Percentiles rank a stretch among this genome's conserved stretches.
These are phyloP conservation scores for Aphelinus atriplicis DNA, from an alignment of 1,140 invertebrate species.

Conservation along the genomic window DNA sequence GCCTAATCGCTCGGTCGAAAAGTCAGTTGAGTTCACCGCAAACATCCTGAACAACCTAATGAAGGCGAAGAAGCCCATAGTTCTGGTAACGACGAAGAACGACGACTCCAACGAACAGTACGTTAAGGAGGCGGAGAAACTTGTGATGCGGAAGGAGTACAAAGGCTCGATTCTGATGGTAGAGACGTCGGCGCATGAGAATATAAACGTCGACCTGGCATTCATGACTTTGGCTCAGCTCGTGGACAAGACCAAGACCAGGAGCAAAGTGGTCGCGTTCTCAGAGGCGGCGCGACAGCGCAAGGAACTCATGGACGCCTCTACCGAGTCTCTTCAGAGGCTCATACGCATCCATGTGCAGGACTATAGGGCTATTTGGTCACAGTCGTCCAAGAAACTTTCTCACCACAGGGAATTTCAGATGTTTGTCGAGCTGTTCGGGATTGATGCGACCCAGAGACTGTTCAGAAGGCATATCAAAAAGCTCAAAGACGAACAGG, in stretches of 20 bases:
- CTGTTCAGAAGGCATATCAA: constrained; percentile 85
- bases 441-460: constrained; percentile 83
- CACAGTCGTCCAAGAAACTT: constrained; percentile 85
- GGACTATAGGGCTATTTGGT: constrained; percentile 89
- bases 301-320: constrained; percentile 88
- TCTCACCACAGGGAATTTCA: constrained; percentile 88
- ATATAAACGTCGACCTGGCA: constrained; percentile 95
- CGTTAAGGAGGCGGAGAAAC: constrained; percentile 87
- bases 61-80: constrained; percentile 94
- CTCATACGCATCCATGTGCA: constrained; percentile 84
- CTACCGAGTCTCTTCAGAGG: constrained; percentile 87
- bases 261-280: constrained; percentile 79
- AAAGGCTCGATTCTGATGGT: constrained; percentile 88
- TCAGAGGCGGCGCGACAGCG: constrained; percentile 85
- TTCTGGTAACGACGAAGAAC: constrained; percentile 96
- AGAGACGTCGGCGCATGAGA: constrained; percentile 96
- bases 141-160: constrained; percentile 91
- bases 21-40: constrained; percentile 85
- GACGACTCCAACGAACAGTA: constrained; percentile 91
- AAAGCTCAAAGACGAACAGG: constrained; percentile 86
- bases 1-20: constrained; percentile 88
- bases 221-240: constrained; percentile 93
- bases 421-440: constrained; percentile 92
- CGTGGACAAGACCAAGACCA: constrained; percentile 81
- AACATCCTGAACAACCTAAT: constrained; percentile 85